Evolutionary conservation across 2,797 vertebrate genomes (phyloP), one percentile per base, ranked within the genome.

Genomic region (Labroides dimidiatus): DNA sequence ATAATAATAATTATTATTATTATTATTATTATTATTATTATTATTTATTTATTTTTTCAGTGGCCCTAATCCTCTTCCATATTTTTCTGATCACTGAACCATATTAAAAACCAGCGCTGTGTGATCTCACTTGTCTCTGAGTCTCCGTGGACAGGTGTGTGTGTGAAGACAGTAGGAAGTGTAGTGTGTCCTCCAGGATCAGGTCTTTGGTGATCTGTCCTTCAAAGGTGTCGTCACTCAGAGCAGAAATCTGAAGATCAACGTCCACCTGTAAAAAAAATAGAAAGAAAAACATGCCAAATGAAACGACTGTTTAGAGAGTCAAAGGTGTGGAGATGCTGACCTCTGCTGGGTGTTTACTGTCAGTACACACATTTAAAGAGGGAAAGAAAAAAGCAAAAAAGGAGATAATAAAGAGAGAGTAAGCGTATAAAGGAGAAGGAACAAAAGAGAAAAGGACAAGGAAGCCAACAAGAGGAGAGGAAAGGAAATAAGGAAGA

Each of bases 101-200:
- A 27, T 27, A 27, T 27, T 3, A 27, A 27, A 27, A 27, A 3
- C 27, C 3, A 27, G 2, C 36, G 10, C 16, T n/a, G n/a, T 19
- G 43, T 44, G 7, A 21, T n/a, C 50, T 58, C 60, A 70, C 79
- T 67, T 72, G 66, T 33, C 21, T 21, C 13, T 36, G 51, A 4
- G 39, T 48, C 21, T 45, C 64, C 17, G 44, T 53, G 51, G 58
- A 62, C 71, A 87, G 73, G 24, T 87, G 89, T 12, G 86, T 83
- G 48, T 82, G 80, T 48, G 92, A 87, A 21, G 91, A 85, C 61
- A 96, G 86, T 62, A 97, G 92, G 87, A 99, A 94, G 80, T 80
- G 90, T 54, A 98, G 94, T 1, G 92, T 91, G 64, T 99, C 96
- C 89, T 96, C 94, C 81, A 98, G 90, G 79, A 99, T 81, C 43